Conservation (phyloP, 2,113 vertebrate genomes). For the Ptyas mucosa region DNA sequence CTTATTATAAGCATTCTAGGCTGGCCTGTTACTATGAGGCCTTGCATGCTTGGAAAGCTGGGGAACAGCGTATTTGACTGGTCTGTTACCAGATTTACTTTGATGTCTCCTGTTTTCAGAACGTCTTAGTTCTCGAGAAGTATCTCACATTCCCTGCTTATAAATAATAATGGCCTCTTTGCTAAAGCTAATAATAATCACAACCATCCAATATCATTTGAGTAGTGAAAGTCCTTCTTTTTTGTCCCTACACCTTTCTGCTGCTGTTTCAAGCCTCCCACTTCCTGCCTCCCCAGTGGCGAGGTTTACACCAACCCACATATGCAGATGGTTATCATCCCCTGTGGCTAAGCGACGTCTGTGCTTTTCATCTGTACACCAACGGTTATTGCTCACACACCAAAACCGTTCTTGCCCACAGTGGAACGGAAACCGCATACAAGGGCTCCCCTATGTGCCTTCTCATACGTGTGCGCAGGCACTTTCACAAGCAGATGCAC, state of each 20-base stretch:
- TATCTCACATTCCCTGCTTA: neutral
- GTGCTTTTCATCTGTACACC: constrained; percentile 2
- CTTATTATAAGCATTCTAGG: neutral
- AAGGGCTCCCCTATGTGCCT: neutral
- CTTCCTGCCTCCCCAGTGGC: neutral
- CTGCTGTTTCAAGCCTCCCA: neutral
- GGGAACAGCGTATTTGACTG: neutral
- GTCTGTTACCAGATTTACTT: neutral
- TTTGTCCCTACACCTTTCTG: neutral
- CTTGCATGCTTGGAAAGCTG: neutral
- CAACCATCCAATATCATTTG: neutral
- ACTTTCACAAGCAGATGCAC: neutral
- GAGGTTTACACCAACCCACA: constrained; percentile 15
- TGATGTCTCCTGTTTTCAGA: neutral
- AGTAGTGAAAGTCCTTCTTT: neutral
- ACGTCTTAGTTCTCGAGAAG: neutral
- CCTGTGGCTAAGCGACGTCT: constrained; percentile 13
- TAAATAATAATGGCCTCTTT: neutral
- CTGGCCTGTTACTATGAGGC: neutral
- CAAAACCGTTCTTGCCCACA: constrained; percentile 4
- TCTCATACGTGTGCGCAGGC: neutral
- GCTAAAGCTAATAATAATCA: neutral
- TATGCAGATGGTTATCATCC: constrained; percentile 12
- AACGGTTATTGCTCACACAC: constrained; percentile 11
- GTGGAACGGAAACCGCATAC: constrained; percentile 22